phyloP scores from a whole-genome alignment of 2,113 vertebrate genomes.

The Brachyhypopomus occidentalis region DNA sequence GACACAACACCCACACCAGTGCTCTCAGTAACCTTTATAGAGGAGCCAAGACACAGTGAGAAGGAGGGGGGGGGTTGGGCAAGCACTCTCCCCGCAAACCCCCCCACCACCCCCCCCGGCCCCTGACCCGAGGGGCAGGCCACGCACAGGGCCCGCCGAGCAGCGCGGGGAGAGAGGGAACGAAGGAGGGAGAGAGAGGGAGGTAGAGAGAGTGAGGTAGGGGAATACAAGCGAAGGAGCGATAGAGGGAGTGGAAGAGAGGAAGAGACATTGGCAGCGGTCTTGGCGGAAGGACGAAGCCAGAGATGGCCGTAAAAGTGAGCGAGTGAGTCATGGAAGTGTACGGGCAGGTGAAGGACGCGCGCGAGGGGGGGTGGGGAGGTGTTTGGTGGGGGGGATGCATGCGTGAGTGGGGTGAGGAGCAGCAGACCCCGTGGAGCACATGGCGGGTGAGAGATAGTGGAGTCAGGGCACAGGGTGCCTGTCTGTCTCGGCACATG shows the following conservation, averaged over 20 bases:
- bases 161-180: not conserved
- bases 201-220: slow-evolving; percentile 50
- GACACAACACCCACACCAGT: slow-evolving; percentile 75
- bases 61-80: slow-evolving; percentile 63
- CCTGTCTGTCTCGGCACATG: slow-evolving; percentile 66
- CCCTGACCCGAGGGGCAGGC: slow-evolving; percentile 54
- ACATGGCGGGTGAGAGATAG: slow-evolving; percentile 32
- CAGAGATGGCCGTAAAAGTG: slow-evolving; percentile 19
- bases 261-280: slow-evolving; percentile 51
- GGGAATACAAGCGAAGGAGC: slow-evolving; percentile 35
- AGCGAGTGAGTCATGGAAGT: slow-evolving; percentile 13
- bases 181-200: slow-evolving; percentile 39
- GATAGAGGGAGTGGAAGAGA: slow-evolving; percentile 40
- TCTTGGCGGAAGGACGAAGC: slow-evolving; percentile 55
- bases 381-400: slow-evolving; percentile 25
- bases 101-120: no score
- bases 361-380: slow-evolving; percentile 39
- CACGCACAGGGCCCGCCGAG: slow-evolving; percentile 22
- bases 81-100: slow-evolving; percentile 69
- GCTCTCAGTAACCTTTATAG: slow-evolving; percentile 74
- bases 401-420: slow-evolving; percentile 26
- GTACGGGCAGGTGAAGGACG: slow-evolving; percentile 18
- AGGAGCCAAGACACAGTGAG: slow-evolving; percentile 67
- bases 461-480: slow-evolving; percentile 62
- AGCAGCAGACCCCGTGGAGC: slow-evolving; percentile 49